These are phyloP conservation scores for Idaea straminata DNA, from an alignment of 2,888 invertebrate genomes.

Conservation along the genomic window DNA sequence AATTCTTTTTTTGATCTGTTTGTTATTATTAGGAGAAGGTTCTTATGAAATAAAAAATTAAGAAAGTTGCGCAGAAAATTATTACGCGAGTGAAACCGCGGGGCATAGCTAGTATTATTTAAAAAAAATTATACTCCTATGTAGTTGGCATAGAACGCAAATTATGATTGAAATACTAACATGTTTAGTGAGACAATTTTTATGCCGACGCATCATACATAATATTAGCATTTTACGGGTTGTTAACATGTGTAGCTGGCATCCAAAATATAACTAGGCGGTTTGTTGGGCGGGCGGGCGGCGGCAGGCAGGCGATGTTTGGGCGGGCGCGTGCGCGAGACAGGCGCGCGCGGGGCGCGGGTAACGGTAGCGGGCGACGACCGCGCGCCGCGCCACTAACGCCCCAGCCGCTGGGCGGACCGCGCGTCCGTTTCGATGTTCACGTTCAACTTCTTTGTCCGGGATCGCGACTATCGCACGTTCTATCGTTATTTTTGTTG, in stretches of 20 bases:
- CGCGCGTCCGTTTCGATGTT: conserved; percentile 34
- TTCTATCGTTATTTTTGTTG: conserved; percentile 63
- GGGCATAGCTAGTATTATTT: too few relatives aligned
- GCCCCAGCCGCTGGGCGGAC: conserved; percentile 56
- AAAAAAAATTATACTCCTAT: background rate
- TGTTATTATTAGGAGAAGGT: too few relatives aligned
- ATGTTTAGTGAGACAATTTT: background rate
- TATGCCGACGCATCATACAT: background rate
- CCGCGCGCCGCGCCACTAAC: conserved; percentile 56
- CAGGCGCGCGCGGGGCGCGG: conserved; percentile 33
- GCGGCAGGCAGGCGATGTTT: conserved; percentile 60
- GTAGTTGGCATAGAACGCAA: background rate
- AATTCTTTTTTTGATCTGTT: too few relatives aligned
- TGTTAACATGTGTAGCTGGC: conserved; percentile 57
- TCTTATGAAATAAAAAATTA: too few relatives aligned
- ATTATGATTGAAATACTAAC: background rate
- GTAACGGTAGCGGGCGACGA: conserved; percentile 38
- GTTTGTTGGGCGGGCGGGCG: conserved; percentile 58
- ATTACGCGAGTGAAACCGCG: too few relatives aligned
- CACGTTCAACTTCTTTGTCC: conserved; percentile 55
- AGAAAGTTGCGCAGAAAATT: too few relatives aligned
- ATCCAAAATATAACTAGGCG: conserved; percentile 55
- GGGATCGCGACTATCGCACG: conserved; percentile 42
- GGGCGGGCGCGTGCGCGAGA: conserved; percentile 42
- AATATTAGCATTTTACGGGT: background rate